Evolutionary conservation across 2,888 invertebrate species (phyloP).

Genomic region (Brachypterus glaber): DNA sequence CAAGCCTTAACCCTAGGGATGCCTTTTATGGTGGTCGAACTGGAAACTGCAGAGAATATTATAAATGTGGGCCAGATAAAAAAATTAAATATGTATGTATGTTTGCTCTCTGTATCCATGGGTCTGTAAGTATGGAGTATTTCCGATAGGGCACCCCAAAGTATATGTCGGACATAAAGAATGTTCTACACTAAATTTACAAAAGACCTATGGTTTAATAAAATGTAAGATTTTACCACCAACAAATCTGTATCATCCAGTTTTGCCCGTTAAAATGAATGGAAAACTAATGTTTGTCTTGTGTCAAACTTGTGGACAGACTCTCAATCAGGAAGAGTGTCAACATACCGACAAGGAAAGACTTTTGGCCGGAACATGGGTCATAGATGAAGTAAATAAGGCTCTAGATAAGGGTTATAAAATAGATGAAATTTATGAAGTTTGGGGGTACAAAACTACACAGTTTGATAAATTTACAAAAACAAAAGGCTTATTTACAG

Average conservation of each 20-base stretch:
- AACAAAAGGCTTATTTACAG: constrained; percentile 24
- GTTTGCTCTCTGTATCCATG: too few species aligned
- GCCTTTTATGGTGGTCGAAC: constrained; percentile 18
- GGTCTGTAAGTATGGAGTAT: constrained; percentile 25
- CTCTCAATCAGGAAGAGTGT: constrained; percentile 21
- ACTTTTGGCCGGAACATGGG: too few species aligned
- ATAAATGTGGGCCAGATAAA: constrained; percentile 19
- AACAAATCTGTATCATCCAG: constrained; percentile 27
- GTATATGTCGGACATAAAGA: too few species aligned
- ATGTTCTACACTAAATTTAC: constrained; percentile 10
- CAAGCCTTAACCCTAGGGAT: constrained; percentile 15
- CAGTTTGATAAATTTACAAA: constrained; percentile 18
- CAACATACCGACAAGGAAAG: too few species aligned
- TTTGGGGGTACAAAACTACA: constrained; percentile 30
- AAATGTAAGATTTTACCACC: too few species aligned
- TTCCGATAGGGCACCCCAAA: constrained; percentile 25
- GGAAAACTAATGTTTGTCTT: constrained; percentile 29
- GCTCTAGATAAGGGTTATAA: too few species aligned
- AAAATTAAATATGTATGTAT: constrained; percentile 24
- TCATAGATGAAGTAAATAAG: constrained; percentile 26
- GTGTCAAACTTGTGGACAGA: constrained; percentile 27
- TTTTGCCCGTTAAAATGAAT: constrained; percentile 26
- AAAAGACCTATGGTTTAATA: constrained; percentile 12
- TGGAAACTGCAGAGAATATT: too few species aligned
- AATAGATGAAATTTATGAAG: too few species aligned